phyloP scores from a whole-genome alignment of 2,797 vertebrate genomes.

The Clamator glandarius region DNA sequence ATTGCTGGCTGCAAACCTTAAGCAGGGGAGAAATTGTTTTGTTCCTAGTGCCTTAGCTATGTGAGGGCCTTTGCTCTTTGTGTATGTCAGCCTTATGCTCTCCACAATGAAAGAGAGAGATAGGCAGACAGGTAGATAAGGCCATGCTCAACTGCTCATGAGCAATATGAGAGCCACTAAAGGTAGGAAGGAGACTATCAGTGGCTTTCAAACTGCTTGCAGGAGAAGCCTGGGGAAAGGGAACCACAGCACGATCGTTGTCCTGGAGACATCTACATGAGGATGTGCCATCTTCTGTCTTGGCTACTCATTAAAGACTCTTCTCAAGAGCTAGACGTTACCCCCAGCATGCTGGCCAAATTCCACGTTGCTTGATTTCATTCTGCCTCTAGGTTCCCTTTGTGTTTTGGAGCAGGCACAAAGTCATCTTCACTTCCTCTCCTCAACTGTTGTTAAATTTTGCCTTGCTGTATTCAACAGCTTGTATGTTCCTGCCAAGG shows the following conservation, averaged over 20 bases:
- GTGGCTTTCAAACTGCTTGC: not conserved
- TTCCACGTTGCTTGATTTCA: not conserved
- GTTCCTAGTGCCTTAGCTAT: not conserved
- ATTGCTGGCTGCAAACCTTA: not conserved
- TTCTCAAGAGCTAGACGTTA: not conserved
- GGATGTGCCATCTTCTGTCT: not conserved
- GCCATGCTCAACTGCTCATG: not conserved
- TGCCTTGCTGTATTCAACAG: not conserved
- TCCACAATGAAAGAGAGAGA: not conserved
- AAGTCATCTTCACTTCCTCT: slow-evolving; percentile 1
- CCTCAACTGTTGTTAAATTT: not conserved
- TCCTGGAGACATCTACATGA: not conserved
- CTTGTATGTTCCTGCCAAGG: not conserved
- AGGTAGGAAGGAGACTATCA: not conserved
- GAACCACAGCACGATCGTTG: not conserved
- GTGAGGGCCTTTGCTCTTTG: not conserved
- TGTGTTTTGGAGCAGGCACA: not conserved
- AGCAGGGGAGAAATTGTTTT: not conserved
- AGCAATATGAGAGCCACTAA: not conserved
- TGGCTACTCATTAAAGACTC: not conserved
- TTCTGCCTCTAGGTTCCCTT: not conserved
- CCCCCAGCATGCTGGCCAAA: not conserved
- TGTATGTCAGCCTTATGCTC: not conserved
- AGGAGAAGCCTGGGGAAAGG: not conserved
- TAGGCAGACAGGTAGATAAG: not conserved